Percentiles rank a stretch among this genome's conserved stretches.
Evolutionary conservation across 2,113 vertebrate genomes (phyloP).

Genomic region (Chaenocephalus aceratus): DNA sequence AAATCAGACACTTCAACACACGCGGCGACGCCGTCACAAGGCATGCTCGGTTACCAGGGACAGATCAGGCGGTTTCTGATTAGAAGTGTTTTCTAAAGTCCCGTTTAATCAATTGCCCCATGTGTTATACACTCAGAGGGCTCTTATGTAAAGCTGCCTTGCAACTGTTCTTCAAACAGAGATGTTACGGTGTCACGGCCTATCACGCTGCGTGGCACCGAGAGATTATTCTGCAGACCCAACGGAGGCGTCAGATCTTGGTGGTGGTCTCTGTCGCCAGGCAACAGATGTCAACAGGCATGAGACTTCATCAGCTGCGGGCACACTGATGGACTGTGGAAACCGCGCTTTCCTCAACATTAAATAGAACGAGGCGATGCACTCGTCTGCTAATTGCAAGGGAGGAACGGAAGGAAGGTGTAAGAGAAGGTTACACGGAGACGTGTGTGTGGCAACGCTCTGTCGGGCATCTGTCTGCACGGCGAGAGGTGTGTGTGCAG

Average conservation of each 20-base stretch:
- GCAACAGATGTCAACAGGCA: constrained; percentile 48
- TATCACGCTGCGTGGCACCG: not conserved
- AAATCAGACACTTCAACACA: not conserved
- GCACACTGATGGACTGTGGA: constrained; percentile 14
- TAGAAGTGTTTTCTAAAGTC: not conserved
- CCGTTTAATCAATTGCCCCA: not conserved
- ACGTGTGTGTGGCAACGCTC: constrained; percentile 7
- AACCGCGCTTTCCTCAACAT: constrained; percentile 6
- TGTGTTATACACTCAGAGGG: not conserved
- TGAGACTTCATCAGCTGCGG: constrained; percentile 61
- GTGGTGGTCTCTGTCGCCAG: constrained; percentile 47
- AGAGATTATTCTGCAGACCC: too few species aligned
- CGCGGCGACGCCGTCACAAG: not conserved
- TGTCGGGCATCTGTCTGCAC: constrained; percentile 63
- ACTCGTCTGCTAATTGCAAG: constrained; percentile 57
- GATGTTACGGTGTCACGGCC: not conserved
- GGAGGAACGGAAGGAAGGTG: constrained; percentile 8
- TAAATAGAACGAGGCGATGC: constrained; percentile 36
- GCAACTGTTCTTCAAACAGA: constrained; percentile 1
- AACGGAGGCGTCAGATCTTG: not conserved
- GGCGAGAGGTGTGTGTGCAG: constrained; percentile 50
- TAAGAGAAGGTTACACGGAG: not conserved
- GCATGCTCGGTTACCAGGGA: not conserved
- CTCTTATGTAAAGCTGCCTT: not conserved
- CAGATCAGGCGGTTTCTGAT: too few species aligned